Conservation (phyloP, 2,888 invertebrate species). For the Julus scandinavius region DNA sequence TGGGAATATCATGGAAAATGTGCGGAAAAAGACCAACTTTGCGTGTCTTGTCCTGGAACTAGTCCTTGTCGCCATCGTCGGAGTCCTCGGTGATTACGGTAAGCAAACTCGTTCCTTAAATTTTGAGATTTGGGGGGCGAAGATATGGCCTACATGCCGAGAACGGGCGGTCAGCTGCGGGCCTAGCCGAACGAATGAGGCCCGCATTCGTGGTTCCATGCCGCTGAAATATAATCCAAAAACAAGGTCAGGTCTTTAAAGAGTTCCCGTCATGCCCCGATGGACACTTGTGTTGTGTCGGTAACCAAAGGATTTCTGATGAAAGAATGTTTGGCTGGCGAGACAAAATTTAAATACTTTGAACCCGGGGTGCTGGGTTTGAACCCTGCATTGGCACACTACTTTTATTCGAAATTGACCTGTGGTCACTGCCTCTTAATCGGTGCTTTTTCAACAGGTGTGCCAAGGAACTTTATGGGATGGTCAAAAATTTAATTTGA, state of each 20-base stretch:
- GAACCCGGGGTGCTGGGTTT: no score
- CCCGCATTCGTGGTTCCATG: background rate
- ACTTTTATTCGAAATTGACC: no score
- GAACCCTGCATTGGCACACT: no score
- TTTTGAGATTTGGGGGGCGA: background rate
- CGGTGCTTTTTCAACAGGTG: no score
- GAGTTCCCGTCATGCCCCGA: background rate
- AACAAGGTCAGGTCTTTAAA: background rate
- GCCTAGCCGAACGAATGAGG: background rate
- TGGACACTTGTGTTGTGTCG: no score
- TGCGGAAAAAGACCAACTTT: background rate
- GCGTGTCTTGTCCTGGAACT: background rate
- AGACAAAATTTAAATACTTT: no score
- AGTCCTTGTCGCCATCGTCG: background rate
- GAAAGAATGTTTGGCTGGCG: no score
- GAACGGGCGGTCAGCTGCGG: background rate
- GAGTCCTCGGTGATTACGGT: background rate
- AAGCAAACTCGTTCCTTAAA: background rate
- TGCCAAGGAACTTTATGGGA: no score
- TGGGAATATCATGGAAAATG: background rate
- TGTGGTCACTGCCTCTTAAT: no score
- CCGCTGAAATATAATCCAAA: background rate
- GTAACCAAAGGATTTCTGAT: no score
- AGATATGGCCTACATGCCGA: background rate
- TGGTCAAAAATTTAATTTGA: no score